Base-by-base conservation (phyloP, 2,888 invertebrate genomes). In the Ochropleura leucogaster region DNA sequence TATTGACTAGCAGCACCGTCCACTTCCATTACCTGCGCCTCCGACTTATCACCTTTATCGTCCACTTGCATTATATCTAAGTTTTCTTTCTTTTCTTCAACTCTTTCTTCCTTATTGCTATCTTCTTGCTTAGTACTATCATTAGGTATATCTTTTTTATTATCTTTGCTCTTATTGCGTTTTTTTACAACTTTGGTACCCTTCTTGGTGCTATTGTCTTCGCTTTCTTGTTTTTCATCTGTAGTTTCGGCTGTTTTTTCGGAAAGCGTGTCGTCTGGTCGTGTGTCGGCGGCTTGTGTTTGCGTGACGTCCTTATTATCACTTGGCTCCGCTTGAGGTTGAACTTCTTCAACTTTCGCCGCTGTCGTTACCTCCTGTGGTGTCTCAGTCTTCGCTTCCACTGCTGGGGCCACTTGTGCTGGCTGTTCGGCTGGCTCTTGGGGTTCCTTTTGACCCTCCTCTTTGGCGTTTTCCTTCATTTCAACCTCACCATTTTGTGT, bases 1-100 rank as follows among this genome's bases (percentile, higher is more conserved):
- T 95, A 96, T 95, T 96, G 96, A 96, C 96, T 96, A 96, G 96
- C 93, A 91, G 94, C 95, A 92, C 92, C 92, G 63, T 96, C 96
- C 68, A 96, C 93, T 85, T 96, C 96, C 96, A 96, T 96, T 70
- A 91, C 88, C 86, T 93, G 94, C 80, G 91, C 85, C 72, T 91
- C 91, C 51, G 86, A 73, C 85, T 93, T 93, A 72, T 95, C 94
- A 66, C 90, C 92, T 77, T 94, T 94, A 77, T 91, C 91, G 76
- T 94, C 94, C 73, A 93, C 90, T 88, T 93, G 93, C 92, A 92
- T 93, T 66, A 87, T 83, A 76, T 93, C 93, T 82, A 87, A 77
- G 62, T 90, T 90, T 49, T 90, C 89, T n/a, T 89, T 89, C 72
- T 87, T 86, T 59, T 88, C 89, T 69, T 90, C 90, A 75, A 91